phyloP scores from a whole-genome alignment of 2,113 vertebrate genomes.

The Pituophis catenifer region DNA sequence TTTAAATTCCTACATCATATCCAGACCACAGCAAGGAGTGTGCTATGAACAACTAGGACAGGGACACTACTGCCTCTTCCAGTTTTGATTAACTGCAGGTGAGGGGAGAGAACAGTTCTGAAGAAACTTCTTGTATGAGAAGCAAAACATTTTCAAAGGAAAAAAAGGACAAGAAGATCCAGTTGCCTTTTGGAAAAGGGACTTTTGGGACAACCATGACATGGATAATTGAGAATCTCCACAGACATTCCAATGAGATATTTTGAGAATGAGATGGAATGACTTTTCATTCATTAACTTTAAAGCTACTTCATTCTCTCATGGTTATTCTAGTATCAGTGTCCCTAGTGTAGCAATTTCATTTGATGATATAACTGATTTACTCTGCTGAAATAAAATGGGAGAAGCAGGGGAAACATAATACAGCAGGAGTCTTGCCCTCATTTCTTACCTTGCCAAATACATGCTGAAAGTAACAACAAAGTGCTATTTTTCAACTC shows the following conservation, averaged over 20 bases:
- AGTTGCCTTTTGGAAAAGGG: neutral
- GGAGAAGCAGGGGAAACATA: neutral
- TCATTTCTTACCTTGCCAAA: neutral
- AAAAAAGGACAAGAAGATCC: neutral
- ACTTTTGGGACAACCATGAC: neutral
- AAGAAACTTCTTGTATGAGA: neutral
- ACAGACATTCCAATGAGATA: neutral
- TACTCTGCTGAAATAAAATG: neutral
- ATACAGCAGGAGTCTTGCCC: neutral
- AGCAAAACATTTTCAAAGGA: neutral
- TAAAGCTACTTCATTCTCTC: neutral
- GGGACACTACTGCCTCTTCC: neutral
- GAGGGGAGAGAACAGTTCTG: neutral
- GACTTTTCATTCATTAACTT: neutral
- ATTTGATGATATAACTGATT: neutral
- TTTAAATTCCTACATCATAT: neutral
- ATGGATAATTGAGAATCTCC: neutral
- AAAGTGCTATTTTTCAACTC: neutral
- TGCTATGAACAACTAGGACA: neutral
- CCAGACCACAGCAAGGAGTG: neutral
- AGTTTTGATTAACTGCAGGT: neutral
- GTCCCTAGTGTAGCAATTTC: neutral
- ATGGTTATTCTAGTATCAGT: neutral
- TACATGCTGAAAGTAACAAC: neutral
- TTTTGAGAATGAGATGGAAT: neutral